Evolutionary conservation across 1,140 invertebrate genomes (phyloP), one percentile per base, ranked within the genome.

Genomic region (Papilio polytes): DNA sequence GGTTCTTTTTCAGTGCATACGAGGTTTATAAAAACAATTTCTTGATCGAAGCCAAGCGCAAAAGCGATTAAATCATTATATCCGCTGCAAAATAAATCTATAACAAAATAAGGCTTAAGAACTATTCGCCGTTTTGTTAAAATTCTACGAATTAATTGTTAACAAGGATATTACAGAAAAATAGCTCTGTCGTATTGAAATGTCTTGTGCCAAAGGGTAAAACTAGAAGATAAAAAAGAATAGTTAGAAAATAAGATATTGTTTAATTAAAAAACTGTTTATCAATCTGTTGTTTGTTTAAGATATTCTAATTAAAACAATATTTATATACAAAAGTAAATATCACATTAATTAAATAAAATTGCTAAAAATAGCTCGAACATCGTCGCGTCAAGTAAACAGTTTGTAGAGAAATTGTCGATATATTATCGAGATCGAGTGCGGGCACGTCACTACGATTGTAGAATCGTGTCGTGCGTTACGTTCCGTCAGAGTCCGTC

Each of bases 401-500:
- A 48, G 74, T 76, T 26, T 26, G 22, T 48, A 10, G 74, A 26
- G 48, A 12, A 74, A 8, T 22, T 53, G 44, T 76, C 74, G 74
- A 76, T 76, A 76, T 76, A 76, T 48, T 76, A 22, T 51, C n/a
- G 20, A 48, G 46, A 13, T 20, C 10, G 20, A n/a, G 20, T 15
- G 6, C 46, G 22, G 20, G 20, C n/a, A 46, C 74, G 44, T 76
- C 74, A 76, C 74, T 76, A 76, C 7, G 18, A 10, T 73, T 15
- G 41, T 22, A 26, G 9, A 10, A 22, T 20, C 74, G 74, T 26
- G 46, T 10, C 2, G 22, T 51, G 74, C 74, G 74, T 76, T 48
- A 26, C 44, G n/a, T 13, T 46, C 44, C 73, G 44, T 63, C 59
- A 63, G 59, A 56, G n/a, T 70, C 63, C 13, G 63, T 51, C 74